Conservation (phyloP, 2,888 invertebrate genomes). For the Oxycera nigricornis region DNA sequence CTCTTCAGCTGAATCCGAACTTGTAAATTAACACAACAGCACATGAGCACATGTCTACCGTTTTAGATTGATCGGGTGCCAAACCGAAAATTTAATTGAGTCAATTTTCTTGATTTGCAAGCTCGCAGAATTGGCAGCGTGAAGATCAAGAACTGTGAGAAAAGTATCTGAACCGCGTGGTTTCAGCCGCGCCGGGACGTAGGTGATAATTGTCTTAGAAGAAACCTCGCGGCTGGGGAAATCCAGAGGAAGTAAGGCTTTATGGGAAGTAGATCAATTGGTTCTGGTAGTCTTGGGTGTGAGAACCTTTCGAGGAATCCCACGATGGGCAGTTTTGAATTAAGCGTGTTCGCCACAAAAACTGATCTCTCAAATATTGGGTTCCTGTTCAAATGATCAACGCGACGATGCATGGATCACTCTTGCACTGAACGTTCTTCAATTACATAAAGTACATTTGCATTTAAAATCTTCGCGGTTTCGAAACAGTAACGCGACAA, state of each 20-base stretch:
- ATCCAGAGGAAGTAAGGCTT: background rate
- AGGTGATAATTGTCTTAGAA: background rate
- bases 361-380: too few relatives aligned
- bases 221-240: background rate
- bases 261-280: background rate
- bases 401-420: background rate
- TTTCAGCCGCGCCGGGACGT: background rate
- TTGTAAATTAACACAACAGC: background rate
- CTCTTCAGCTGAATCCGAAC: background rate
- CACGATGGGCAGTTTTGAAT: too few relatives aligned
- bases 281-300: background rate
- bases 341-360: too few relatives aligned
- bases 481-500: too few relatives aligned
- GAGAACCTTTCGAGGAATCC: too few relatives aligned
- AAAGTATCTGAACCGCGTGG: background rate
- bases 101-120: conserved; percentile 28
- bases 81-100: conserved; percentile 28
- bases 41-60: background rate
- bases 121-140: background rate
- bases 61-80: conserved; percentile 23
- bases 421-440: background rate
- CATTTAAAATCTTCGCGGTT: too few relatives aligned
- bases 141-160: conserved; percentile 15
- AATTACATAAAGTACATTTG: background rate
- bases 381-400: too few relatives aligned